Conservation (phyloP, 2,113 vertebrate genomes). For the Phylloscopus trochiloides region DNA sequence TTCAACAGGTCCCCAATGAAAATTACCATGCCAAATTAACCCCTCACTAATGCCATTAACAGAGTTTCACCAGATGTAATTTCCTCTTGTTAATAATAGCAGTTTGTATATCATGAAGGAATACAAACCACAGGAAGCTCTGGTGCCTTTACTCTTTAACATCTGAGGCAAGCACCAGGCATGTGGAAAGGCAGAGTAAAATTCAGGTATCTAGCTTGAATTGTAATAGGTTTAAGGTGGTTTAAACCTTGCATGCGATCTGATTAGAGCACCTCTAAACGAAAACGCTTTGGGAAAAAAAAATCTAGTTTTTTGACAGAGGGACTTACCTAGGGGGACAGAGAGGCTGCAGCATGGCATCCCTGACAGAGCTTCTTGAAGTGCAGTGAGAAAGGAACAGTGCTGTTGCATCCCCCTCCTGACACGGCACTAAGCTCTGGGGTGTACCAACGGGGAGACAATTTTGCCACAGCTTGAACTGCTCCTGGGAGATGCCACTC, state of each 20-base stretch:
- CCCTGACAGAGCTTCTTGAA: neutral
- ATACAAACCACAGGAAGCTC: neutral
- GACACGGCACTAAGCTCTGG: neutral
- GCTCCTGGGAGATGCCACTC: neutral
- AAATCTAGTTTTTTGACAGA: neutral
- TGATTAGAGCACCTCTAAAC: neutral
- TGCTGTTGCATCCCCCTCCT: neutral
- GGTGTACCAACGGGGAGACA: rapidly evolving
- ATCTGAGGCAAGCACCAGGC: neutral
- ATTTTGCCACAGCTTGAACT: neutral
- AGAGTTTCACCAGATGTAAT: neutral
- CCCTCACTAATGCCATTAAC: neutral
- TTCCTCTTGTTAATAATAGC: neutral
- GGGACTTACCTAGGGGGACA: neutral
- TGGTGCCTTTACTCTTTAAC: rapidly evolving
- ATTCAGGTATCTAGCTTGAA: neutral
- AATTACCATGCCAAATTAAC: neutral
- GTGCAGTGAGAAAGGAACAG: rapidly evolving
- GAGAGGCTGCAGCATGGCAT: neutral
- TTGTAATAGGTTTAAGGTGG: neutral
- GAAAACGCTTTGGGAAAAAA: neutral
- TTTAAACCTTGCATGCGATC: neutral
- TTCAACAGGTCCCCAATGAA: neutral
- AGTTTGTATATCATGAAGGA: neutral
- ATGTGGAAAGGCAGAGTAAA: neutral